Conservation (phyloP, 2,113 vertebrate genomes). For the Vulpes lagopus region DNA sequence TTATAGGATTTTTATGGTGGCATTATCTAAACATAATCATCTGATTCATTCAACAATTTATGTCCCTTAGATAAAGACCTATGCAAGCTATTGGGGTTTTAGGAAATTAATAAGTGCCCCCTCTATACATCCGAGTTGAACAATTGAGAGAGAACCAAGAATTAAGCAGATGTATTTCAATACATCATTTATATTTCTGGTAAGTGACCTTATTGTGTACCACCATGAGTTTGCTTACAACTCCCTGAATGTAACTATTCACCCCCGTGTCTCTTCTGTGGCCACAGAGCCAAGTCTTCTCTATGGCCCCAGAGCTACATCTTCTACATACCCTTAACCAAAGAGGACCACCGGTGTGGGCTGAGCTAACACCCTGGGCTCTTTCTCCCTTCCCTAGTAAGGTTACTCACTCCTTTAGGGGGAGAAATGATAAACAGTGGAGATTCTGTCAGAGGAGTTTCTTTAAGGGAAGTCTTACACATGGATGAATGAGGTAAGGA, state of each 20-base stretch:
- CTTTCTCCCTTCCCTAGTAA: background rate
- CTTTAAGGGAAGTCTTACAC: background rate
- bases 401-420: background rate
- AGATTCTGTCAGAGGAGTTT: background rate
- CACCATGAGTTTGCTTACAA: background rate
- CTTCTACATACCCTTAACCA: background rate
- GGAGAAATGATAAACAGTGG: background rate
- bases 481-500: background rate
- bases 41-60: background rate
- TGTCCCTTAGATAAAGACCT: background rate
- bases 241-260: background rate
- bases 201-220: background rate
- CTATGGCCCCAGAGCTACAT: background rate
- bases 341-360: fast-evolving
- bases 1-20: background rate
- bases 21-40: background rate
- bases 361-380: background rate
- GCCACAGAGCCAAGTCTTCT: background rate
- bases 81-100: background rate
- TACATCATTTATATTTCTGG: background rate
- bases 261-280: background rate
- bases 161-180: background rate
- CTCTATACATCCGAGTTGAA: background rate
- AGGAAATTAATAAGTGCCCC: background rate
- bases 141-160: background rate